phyloP scores from a whole-genome alignment of 2,113 vertebrate genomes.

The Andinoacara biseriatus region DNA sequence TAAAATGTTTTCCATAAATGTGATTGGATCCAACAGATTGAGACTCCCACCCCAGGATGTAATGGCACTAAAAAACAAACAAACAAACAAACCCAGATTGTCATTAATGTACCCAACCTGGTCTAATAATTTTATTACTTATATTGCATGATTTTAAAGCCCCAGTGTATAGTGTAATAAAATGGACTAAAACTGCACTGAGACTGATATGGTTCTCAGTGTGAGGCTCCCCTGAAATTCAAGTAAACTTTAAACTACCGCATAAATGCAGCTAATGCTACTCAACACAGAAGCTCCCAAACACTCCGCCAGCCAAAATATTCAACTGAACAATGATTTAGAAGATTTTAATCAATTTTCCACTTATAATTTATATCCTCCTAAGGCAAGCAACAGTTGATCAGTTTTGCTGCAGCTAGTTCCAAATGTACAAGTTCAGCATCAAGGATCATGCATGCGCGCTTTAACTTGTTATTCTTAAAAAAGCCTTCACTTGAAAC shows the following conservation, averaged over 20 bases:
- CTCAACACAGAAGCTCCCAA: not conserved
- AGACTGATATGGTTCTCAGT: conserved; percentile 16
- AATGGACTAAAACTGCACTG: conserved; percentile 46
- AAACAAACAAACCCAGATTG: not conserved
- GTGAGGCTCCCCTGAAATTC: conserved; percentile 6
- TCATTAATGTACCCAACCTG: not conserved
- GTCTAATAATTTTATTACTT: not conserved
- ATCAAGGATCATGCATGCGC: conserved; percentile 76
- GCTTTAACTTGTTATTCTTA: conserved; percentile 66
- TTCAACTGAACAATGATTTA: not conserved
- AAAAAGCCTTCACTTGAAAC: conserved; percentile 64
- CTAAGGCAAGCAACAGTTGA: conserved; percentile 32
- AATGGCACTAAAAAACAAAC: not conserved
- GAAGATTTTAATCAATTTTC: not conserved
- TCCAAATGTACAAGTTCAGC: conserved; percentile 71
- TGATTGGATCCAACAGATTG: not conserved
- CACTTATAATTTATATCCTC: conserved; percentile 7
- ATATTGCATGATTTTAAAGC: not conserved
- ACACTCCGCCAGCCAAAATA: not conserved
- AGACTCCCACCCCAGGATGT: rapidly evolving
- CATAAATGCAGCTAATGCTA: conserved; percentile 3
- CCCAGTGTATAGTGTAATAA: conserved; percentile 17
- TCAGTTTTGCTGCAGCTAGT: conserved; percentile 88
- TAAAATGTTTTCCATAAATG: no score
- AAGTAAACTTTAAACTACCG: not conserved